These are phyloP conservation scores for Drepana arcuata DNA, from an alignment of 1,140 invertebrate genomes.

Conservation along the genomic window DNA sequence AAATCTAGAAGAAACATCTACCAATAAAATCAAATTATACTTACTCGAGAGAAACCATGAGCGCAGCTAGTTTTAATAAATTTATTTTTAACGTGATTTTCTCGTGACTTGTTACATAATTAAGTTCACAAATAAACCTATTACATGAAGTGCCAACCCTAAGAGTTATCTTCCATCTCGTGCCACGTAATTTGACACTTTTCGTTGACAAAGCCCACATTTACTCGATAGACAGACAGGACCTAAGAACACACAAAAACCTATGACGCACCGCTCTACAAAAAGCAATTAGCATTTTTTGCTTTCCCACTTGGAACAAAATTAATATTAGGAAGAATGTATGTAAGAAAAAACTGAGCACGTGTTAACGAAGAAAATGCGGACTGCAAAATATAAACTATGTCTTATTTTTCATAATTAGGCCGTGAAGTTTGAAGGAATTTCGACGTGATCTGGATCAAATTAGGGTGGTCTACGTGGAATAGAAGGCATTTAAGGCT, in stretches of 20 bases:
- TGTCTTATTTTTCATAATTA: slow-evolving; percentile 70
- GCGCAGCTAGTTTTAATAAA: no score
- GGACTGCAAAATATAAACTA: slow-evolving; percentile 49
- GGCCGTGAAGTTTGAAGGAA: slow-evolving; percentile 40
- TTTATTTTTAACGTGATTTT: no score
- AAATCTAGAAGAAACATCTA: no score
- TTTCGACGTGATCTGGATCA: slow-evolving; percentile 9
- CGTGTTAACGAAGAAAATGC: slow-evolving; percentile 50
- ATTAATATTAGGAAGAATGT: slow-evolving; percentile 66
- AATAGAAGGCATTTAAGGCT: no score
- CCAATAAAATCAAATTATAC: no score
- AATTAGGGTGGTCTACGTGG: slow-evolving; percentile 23
- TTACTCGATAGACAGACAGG: slow-evolving; percentile 46
- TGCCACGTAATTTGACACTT: slow-evolving; percentile 70
- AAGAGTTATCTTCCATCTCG: slow-evolving; percentile 55
- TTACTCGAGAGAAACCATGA: no score
- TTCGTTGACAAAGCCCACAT: slow-evolving; percentile 66
- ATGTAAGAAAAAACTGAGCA: slow-evolving; percentile 37
- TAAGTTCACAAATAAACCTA: slow-evolving; percentile 5
- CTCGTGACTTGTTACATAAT: no score
- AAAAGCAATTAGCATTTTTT: slow-evolving; percentile 71
- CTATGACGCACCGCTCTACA: slow-evolving; percentile 28
- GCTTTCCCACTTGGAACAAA: slow-evolving; percentile 30
- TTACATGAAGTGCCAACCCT: slow-evolving; percentile 32
- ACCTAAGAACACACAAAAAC: slow-evolving; percentile 53